phyloP scores from a whole-genome alignment of 2,797 vertebrate genomes.

The Argentina silus region DNA sequence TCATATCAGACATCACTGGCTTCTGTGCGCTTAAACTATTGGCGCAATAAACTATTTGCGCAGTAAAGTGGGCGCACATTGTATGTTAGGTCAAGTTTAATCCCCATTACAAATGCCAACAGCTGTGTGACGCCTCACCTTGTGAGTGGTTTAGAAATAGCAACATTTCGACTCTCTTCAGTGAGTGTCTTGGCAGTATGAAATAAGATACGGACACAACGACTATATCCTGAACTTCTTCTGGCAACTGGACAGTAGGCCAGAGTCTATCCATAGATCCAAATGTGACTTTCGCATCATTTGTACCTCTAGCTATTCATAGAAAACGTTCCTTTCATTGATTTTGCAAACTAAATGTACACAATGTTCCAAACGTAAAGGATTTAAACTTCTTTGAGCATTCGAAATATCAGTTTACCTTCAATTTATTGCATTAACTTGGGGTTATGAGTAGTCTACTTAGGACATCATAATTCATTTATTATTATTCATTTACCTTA shows the following conservation, averaged over 20 bases:
- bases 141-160: slow-evolving; percentile 25
- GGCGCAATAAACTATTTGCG: background rate
- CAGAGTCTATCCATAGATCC: background rate
- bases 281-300: background rate
- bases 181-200: slow-evolving; percentile 50
- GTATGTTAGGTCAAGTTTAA: slow-evolving; percentile 43
- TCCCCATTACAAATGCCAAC: slow-evolving; percentile 37
- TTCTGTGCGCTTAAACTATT: background rate
- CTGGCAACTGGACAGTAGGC: background rate
- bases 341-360: background rate
- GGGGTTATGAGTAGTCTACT: too few relatives aligned
- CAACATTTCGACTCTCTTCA: slow-evolving; percentile 41
- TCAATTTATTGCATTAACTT: too few relatives aligned
- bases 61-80: slow-evolving; percentile 9
- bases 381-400: too few relatives aligned
- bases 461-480: background rate
- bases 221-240: background rate
- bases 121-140: slow-evolving; percentile 15
- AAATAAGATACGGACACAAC: slow-evolving; percentile 59
- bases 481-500: slow-evolving; percentile 63
- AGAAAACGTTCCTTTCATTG: background rate
- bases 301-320: background rate
- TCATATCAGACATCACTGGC: background rate
- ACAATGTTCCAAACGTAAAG: background rate
- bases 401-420: too few relatives aligned